phyloP scores from a whole-genome alignment of 1,140 invertebrate genomes.

The Zophobas atratus region DNA sequence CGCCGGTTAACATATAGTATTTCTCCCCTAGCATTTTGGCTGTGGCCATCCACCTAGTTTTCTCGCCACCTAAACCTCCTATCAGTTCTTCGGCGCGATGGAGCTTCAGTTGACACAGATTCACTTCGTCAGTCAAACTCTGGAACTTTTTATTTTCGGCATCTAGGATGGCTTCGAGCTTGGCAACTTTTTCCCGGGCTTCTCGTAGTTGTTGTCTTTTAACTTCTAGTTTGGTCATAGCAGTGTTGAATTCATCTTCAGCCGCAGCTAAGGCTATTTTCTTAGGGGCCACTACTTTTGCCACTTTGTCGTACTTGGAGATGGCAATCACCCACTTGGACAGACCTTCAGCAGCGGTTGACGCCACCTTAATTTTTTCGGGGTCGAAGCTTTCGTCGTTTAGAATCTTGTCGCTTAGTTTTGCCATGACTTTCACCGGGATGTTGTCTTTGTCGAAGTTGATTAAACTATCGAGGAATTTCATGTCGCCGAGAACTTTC shows the following conservation, averaged over 20 bases:
- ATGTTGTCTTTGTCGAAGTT: conserved; percentile 96
- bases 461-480: conserved; percentile 88
- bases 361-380: conserved; percentile 87
- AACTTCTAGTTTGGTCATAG: conserved; percentile 78
- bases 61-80: conserved; percentile 87
- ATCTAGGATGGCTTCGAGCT: conserved; percentile 79
- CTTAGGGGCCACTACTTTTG: conserved; percentile 90
- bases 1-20: conserved; percentile 77
- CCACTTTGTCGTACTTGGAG: conserved; percentile 94
- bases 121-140: conserved; percentile 85
- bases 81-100: conserved; percentile 95
- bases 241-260: conserved; percentile 74
- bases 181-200: conserved; percentile 76
- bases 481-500: conserved; percentile 91
- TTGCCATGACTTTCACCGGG: conserved; percentile 84
- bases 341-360: conserved; percentile 84
- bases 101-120: conserved; percentile 90
- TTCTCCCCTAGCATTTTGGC: conserved; percentile 82
- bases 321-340: conserved; percentile 95
- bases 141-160: conserved; percentile 72
- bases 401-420: conserved; percentile 86
- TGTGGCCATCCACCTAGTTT: conserved; percentile 85
- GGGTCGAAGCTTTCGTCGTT: conserved; percentile 93
- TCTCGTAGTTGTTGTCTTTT: conserved; percentile 86
- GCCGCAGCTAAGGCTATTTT: conserved; percentile 85